Conservation (phyloP, 1,140 invertebrate genomes). For the Drosophila cardini region DNA sequence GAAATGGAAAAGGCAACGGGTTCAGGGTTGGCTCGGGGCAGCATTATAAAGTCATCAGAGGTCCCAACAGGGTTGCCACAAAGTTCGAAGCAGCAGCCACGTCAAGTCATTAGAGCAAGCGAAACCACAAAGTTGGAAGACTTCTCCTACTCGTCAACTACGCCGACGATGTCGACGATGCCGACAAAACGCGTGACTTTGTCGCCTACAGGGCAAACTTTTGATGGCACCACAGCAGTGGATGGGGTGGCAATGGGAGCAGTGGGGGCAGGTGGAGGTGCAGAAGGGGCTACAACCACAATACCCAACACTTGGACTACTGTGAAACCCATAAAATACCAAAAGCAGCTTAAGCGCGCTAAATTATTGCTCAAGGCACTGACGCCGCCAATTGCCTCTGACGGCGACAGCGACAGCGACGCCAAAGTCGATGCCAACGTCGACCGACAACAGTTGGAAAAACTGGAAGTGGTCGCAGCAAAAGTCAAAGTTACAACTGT, state of each 20-base stretch:
- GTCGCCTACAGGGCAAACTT: conserved; percentile 41
- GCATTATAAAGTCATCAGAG: conserved; percentile 71
- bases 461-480: conserved; percentile 58
- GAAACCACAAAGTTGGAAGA: conserved; percentile 39
- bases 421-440: no score
- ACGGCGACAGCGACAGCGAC: conserved; percentile 1
- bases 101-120: conserved; percentile 42
- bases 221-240: conserved; percentile 28
- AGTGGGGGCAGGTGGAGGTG: conserved; percentile 8
- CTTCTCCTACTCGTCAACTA: conserved; percentile 17
- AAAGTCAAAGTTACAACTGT: conserved; percentile 53
- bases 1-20: background rate
- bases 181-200: conserved; percentile 49
- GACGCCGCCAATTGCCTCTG: conserved; percentile 43
- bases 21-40: conserved; percentile 30
- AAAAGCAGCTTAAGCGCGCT: conserved; percentile 78
- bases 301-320: conserved; percentile 23
- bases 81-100: conserved; percentile 53
- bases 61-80: conserved; percentile 45
- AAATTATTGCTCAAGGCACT: conserved; percentile 80
- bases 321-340: conserved; percentile 68
- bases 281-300: conserved; percentile 26
- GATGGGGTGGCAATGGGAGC: no score
- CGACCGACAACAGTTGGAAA: conserved; percentile 36
- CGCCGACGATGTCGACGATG: conserved; percentile 15